Evolutionary conservation across 2,888 invertebrate genomes (phyloP).

Genomic region (Chelonus formosanus): DNA sequence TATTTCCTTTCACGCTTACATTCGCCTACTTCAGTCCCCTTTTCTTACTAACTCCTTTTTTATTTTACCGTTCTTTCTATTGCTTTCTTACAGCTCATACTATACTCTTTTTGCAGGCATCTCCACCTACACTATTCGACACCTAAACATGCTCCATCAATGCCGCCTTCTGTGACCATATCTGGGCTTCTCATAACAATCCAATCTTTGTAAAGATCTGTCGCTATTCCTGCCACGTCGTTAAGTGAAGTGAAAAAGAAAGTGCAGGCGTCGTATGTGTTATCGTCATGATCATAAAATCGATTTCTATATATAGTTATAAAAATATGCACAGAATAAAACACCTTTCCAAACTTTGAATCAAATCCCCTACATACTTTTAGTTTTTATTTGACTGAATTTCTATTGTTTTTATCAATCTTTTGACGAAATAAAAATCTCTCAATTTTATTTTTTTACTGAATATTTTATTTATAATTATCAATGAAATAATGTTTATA

Average conservation of each 20-base stretch:
- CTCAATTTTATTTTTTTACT: no score
- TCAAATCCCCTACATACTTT: no score
- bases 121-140: constrained; percentile 33
- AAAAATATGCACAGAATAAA: no score
- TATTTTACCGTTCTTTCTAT: not conserved
- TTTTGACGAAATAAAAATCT: no score
- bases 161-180: constrained; percentile 26
- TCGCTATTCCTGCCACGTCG: constrained; percentile 28
- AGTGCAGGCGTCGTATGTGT: no score
- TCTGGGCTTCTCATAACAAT: constrained; percentile 42
- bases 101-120: constrained; percentile 14
- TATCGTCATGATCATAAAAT: not conserved
- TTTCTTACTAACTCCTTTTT: not conserved
- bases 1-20: constrained; percentile 38
- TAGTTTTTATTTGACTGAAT: no score
- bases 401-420: no score
- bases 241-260: not conserved
- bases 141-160: constrained; percentile 43
- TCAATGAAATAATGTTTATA: no score
- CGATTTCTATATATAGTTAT: no score
- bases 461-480: no score
- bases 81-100: constrained; percentile 1
- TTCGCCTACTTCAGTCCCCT: constrained; percentile 9
- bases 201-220: constrained; percentile 49
- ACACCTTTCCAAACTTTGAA: no score